A percentile compares a stretch with the other conserved stretches of the same genome.
Conservation (phyloP, 2,113 vertebrate species). For the Tiliqua scincoides region DNA sequence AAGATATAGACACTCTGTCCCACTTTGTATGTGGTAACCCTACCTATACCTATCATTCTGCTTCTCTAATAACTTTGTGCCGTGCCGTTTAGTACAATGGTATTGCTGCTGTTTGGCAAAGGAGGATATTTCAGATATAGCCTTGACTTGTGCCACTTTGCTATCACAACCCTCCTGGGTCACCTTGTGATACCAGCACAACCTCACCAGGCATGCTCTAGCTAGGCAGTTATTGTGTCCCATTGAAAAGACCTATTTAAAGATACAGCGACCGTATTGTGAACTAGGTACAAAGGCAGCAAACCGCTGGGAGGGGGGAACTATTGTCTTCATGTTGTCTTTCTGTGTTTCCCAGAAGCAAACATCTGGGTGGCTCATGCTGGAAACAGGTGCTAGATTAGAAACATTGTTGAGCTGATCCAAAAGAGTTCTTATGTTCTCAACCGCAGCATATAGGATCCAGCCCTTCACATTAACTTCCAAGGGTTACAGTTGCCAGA, state of each 20-base stretch:
- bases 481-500: background rate
- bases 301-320: no score
- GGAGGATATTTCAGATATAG: background rate
- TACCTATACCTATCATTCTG: background rate
- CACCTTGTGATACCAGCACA: background rate
- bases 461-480: background rate
- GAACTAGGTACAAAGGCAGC: no score
- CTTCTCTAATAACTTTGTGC: background rate
- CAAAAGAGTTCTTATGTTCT: background rate
- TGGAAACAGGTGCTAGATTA: background rate
- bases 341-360: background rate
- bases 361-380: background rate
- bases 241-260: background rate
- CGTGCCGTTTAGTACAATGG: background rate
- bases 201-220: background rate
- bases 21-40: no score
- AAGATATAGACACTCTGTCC: no score
- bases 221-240: background rate
- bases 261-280: no score
- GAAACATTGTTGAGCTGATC: background rate
- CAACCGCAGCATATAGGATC: background rate
- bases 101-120: background rate
- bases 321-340: background rate
- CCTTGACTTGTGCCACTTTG: no score
- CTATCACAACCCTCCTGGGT: background rate